These are phyloP conservation scores for Chascanopsetta lugubris DNA, from an alignment of 2,113 vertebrate species.

Conservation along the genomic window DNA sequence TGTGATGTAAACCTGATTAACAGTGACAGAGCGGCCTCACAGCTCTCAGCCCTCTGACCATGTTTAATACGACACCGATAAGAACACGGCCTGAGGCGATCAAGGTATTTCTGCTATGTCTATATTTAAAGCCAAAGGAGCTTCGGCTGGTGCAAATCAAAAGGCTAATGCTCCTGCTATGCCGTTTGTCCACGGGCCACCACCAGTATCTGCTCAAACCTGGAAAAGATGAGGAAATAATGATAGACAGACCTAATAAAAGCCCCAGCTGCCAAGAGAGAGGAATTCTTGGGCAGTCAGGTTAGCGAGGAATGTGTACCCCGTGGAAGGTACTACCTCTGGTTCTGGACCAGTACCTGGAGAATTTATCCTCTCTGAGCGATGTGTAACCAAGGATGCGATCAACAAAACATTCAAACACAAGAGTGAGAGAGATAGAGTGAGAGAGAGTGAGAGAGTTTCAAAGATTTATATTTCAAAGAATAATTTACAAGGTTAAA, in stretches of 20 bases:
- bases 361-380: slow-evolving; percentile 41
- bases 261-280: slow-evolving; percentile 53
- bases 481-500: slow-evolving; percentile 19
- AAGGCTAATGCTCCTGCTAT: slow-evolving; percentile 48
- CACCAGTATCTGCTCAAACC: slow-evolving; percentile 36
- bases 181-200: slow-evolving; percentile 51
- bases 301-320: slow-evolving; percentile 62
- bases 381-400: slow-evolving; percentile 36
- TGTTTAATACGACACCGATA: slow-evolving; percentile 74
- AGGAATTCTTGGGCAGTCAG: slow-evolving; percentile 68
- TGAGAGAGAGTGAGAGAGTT: too few species aligned
- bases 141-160: slow-evolving; percentile 57
- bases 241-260: slow-evolving; percentile 71
- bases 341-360: slow-evolving; percentile 29
- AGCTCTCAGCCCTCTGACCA: slow-evolving; percentile 16
- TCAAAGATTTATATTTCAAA: slow-evolving; percentile 28
- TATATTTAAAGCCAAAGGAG: slow-evolving; percentile 76
- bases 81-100: slow-evolving; percentile 70
- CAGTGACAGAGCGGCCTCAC: slow-evolving; percentile 9
- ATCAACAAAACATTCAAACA: slow-evolving; percentile 34
- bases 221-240: slow-evolving; percentile 66
- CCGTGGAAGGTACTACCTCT: slow-evolving; percentile 56
- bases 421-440: too few species aligned
- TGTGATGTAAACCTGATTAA: slow-evolving; percentile 2
- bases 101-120: slow-evolving; percentile 68